Percentiles rank a stretch among this genome's conserved stretches.
Evolutionary conservation across 2,888 invertebrate genomes (phyloP).

Genomic region (Melinaea menophilus): DNA sequence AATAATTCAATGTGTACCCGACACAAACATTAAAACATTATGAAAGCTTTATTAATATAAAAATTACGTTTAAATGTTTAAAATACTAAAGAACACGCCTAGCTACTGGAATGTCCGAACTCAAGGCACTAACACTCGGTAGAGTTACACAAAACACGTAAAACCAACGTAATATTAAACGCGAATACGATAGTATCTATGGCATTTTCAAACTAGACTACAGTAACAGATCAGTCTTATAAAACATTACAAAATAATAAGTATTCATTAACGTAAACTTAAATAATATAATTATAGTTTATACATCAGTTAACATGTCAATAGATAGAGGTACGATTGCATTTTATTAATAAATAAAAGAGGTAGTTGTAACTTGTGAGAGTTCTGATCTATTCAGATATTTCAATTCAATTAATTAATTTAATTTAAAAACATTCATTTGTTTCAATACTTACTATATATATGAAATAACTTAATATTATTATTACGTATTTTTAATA

Average conservation of each 20-base stretch:
- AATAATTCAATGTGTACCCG: slow-evolving; percentile 30
- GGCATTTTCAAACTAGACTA: slow-evolving; percentile 78
- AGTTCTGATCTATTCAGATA: background rate
- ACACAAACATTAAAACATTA: slow-evolving; percentile 31
- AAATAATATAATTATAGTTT: slow-evolving; percentile 36
- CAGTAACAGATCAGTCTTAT: slow-evolving; percentile 78
- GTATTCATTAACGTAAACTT: slow-evolving; percentile 49
- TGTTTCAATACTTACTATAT: slow-evolving; percentile 22
- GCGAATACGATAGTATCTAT: slow-evolving; percentile 70
- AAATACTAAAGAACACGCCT: slow-evolving; percentile 56
- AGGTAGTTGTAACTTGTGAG: background rate
- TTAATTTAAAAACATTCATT: slow-evolving; percentile 6
- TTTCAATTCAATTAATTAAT: slow-evolving; percentile 10
- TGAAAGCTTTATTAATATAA: slow-evolving; percentile 21
- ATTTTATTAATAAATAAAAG: slow-evolving; percentile 18
- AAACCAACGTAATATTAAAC: slow-evolving; percentile 56
- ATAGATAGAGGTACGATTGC: slow-evolving; percentile 28
- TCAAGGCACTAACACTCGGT: slow-evolving; percentile 70
- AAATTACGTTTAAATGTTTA: slow-evolving; percentile 25
- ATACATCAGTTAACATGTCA: slow-evolving; percentile 34
- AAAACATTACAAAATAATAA: slow-evolving; percentile 67
- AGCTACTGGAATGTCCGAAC: slow-evolving; percentile 67
- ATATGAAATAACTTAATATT: slow-evolving; percentile 25
- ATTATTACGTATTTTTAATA: slow-evolving; percentile 33
- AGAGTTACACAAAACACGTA: slow-evolving; percentile 58